A percentile compares a stretch with the other conserved stretches of the same genome.
phyloP scores from a whole-genome alignment of 2,888 invertebrate species.

The Lomographa bimaculata region DNA sequence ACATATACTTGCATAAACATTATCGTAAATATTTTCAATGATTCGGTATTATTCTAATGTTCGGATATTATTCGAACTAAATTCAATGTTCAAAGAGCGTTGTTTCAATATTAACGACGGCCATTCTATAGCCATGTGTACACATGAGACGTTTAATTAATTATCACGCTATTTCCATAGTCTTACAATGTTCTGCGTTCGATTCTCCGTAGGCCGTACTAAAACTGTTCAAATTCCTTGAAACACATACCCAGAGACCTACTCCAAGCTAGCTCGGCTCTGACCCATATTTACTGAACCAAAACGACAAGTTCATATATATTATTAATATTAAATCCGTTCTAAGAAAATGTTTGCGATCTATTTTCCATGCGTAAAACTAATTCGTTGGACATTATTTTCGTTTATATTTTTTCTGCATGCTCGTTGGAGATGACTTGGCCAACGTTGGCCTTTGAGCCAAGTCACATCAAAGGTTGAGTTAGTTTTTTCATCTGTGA shows the following conservation, averaged over 20 bases:
- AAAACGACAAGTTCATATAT: constrained; percentile 39
- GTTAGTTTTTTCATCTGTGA: too few species aligned
- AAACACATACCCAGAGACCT: constrained; percentile 6
- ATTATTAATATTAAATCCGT: constrained; percentile 42
- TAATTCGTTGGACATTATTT: constrained; percentile 41
- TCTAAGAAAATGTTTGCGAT: constrained; percentile 47
- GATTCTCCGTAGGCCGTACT: too few species aligned
- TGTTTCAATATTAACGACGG: too few species aligned
- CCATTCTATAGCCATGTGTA: too few species aligned
- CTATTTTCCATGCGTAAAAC: constrained; percentile 44
- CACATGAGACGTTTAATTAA: constrained; percentile 1
- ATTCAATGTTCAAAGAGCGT: too few species aligned
- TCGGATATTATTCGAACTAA: too few species aligned
- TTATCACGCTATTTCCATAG: background rate
- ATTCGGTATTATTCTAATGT: too few species aligned
- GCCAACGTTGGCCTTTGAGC: constrained; percentile 12
- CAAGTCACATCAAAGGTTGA: constrained; percentile 8
- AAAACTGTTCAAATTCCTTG: constrained; percentile 7
- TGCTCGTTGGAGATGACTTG: constrained; percentile 1
- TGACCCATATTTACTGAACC: constrained; percentile 37
- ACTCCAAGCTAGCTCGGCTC: constrained; percentile 3
- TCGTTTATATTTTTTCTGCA: constrained; percentile 29
- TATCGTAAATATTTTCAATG: too few species aligned
- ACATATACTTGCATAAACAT: too few species aligned
- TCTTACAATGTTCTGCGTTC: too few species aligned